These are phyloP conservation scores for Numenius phaeopus DNA, from an alignment of 2,797 vertebrate species.

Conservation along the genomic window DNA sequence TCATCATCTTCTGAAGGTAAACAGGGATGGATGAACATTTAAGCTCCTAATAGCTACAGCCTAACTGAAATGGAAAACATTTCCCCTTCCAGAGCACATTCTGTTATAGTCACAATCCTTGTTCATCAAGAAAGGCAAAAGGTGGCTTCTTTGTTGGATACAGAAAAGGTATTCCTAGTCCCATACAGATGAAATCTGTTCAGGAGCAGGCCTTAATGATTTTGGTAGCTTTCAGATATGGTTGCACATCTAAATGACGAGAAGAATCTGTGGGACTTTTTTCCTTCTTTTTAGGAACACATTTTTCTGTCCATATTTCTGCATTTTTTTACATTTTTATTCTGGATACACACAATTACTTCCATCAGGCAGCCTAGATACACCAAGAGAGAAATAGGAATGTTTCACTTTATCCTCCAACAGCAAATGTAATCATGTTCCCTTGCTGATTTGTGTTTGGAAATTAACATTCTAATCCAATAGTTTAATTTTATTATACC, in stretches of 20 bases:
- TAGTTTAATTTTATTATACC: constrained; percentile 79
- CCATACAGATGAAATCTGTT: not conserved
- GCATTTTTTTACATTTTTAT: not conserved
- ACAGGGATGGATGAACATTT: not conserved
- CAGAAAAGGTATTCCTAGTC: not conserved
- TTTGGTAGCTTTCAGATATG: not conserved
- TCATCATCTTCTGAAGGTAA: not conserved
- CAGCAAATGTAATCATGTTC: constrained; percentile 72
- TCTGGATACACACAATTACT: constrained; percentile 39
- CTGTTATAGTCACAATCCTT: not conserved
- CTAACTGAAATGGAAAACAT: not conserved
- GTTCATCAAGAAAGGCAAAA: not conserved
- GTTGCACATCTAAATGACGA: not conserved
- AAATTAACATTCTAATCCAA: constrained; percentile 80
- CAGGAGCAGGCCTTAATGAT: not conserved
- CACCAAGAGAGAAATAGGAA: constrained; percentile 61
- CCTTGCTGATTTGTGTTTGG: constrained; percentile 73
- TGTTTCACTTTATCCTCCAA: constrained; percentile 59
- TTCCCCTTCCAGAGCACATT: not conserved
- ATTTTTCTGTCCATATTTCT: constrained; percentile 1
- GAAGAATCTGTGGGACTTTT: not conserved
- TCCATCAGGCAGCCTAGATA: constrained; percentile 54
- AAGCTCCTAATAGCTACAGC: not conserved
- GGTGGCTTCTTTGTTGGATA: not conserved
- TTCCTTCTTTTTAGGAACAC: not conserved